Evolutionary conservation across 2,888 invertebrate genomes (phyloP), one percentile per base, ranked within the genome.

Genomic region (Automeris io): DNA sequence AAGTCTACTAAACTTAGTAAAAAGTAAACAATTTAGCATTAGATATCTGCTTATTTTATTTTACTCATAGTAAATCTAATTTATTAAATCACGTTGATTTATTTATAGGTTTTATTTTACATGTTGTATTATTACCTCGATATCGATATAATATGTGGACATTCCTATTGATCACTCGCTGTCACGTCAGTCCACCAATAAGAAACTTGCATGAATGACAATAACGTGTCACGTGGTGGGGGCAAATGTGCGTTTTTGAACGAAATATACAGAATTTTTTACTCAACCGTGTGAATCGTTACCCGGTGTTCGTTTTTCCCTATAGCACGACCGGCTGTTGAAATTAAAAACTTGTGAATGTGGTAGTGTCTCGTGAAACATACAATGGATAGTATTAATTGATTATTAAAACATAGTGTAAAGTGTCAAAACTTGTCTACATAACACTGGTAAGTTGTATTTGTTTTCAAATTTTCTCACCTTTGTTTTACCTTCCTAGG

Each of bases 331-430:
- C 53, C 59, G 59, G 56, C 60, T 54, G 45, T 57, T 37, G 42
- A 49, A 48, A 52, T 24, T 12, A 37, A 37, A 35, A 34, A 13
- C 49, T 67, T 60, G 80, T 77, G 76, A 64, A 64, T 72, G 73
- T 76, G 72, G 16, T 48, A 58, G 82, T 77, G 79, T 56, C 44
- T 61, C 59, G 64, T 70, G 73, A 62, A 68, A 60, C 64, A 65
- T 65, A 81, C 71, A 74, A 83, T 83, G 83, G 64, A 71, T 74
- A 29, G 16, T 29, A 70, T 70, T 69, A 59, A 57, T 58, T 65
- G 61, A 65, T 54, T 52, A 38, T 51, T 43, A 42, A 38, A 47
- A 45, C 50, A 56, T 47, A 56, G 63, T 70, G 65, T 46, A 49
- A 51, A 63, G 68, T 64, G 62, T 57, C 51, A 51, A 51, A 57